Evolutionary conservation across 2,888 invertebrate genomes (phyloP), one percentile per base, ranked within the genome.

Genomic region (Leptothorax acervorum): DNA sequence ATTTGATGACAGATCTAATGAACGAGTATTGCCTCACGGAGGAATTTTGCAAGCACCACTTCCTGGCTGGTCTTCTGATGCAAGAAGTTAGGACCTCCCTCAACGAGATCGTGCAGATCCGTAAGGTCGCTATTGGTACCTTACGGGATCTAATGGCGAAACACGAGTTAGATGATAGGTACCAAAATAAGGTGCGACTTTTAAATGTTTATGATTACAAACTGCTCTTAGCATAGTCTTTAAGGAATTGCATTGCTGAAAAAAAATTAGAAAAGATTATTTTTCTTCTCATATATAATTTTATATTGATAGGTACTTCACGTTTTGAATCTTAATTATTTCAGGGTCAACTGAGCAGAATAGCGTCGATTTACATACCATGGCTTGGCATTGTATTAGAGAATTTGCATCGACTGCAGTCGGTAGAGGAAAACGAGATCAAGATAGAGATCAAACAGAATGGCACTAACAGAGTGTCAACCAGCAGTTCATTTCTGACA

Each of bases 101-200:
- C 8, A 97, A 98, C 89, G 98, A 99, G 95, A 96, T 98, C 31
- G 96, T 97, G 0, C 97, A 98, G 86, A 97, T 98, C 89, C 96
- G 99, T 1, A 97, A 97, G 86, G 96, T 97, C 70, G 98, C 99
- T 0, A 96, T 99, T 85, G 95, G 96, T 55, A 97, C 98, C 18
- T 95, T 99, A 35, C 96, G 99, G 85, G 98, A 98, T 94, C 95
- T 99, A 86, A 95, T 99, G 90, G 98, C 98, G 11, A 99, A 99
- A 94, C 99, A 99, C 94, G 98, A 99, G 92, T 96, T 98, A 93
- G 99, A 99, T 95, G 98, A 98, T 94, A 96, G 99, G 84, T 99
- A 98, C 94, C 96, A 97, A 90, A 96, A 97, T 90, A 97, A 97
- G 93, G 97, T 97, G 91, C 85, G 91, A 78, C 8, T 79, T 57